A percentile compares a stretch with the other conserved stretches of the same genome.
These are phyloP conservation scores for Sternotherus odoratus DNA, from an alignment of 2,797 vertebrate genomes.

Conservation along the genomic window DNA sequence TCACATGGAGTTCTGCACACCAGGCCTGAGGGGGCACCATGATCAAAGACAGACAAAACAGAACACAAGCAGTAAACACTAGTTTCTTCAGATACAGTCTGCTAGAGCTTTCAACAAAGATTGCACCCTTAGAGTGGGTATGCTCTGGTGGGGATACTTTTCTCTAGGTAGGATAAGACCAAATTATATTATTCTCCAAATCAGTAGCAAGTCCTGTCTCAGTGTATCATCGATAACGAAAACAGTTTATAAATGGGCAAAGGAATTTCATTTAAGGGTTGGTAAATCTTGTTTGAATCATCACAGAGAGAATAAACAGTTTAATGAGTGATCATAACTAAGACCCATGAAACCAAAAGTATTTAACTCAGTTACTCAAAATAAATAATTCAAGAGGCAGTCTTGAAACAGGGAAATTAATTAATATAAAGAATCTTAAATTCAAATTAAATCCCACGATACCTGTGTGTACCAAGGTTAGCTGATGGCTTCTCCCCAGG, in stretches of 20 bases:
- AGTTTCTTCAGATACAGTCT: background rate
- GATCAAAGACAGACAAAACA: background rate
- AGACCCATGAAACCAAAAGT: background rate
- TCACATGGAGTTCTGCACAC: background rate
- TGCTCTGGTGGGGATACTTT: background rate
- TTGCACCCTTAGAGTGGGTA: background rate
- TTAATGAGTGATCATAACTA: background rate
- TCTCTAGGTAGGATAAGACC: background rate
- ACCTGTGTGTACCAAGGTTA: background rate
- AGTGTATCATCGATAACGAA: background rate
- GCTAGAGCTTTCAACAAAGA: background rate
- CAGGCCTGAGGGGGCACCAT: accelerated
- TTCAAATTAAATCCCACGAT: background rate
- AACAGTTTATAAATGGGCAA: background rate
- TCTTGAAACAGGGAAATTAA: background rate
- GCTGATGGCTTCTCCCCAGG: background rate
- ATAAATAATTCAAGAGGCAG: background rate
- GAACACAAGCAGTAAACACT: background rate
- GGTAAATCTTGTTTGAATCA: background rate
- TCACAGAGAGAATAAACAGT: background rate
- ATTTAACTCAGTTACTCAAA: background rate
- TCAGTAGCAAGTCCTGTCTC: background rate
- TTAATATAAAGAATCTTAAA: background rate
- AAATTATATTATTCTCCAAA: background rate
- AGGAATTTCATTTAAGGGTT: background rate